phyloP scores from a whole-genome alignment of 1,140 invertebrate genomes.

The Diplogasteroides magnus region DNA sequence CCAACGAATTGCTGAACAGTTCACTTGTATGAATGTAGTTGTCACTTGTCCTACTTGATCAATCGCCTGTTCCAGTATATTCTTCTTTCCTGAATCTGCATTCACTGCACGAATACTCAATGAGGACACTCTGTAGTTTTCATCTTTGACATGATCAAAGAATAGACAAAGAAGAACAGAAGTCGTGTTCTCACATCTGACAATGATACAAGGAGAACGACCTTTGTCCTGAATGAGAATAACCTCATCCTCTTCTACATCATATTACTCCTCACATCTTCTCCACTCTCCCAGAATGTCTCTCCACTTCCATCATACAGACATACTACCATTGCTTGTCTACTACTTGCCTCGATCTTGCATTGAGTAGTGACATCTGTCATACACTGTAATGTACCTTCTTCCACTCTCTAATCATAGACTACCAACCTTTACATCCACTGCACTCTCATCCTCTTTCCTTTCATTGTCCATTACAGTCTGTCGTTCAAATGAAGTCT shows the following conservation, averaged over 20 bases:
- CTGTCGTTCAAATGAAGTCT: background rate
- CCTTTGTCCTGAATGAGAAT: constrained; percentile 59
- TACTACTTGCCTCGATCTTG: constrained; percentile 60
- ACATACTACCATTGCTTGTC: constrained; percentile 84
- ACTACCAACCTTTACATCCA: background rate
- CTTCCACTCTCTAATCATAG: no score
- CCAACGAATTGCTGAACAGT: constrained; percentile 65
- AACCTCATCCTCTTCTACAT: no score
- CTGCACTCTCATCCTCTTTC: constrained; percentile 2
- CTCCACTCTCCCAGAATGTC: constrained; percentile 98
- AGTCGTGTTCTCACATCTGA: constrained; percentile 48
- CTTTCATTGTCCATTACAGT: no score
- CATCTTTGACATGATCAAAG: constrained; percentile 48
- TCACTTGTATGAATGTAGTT: constrained; percentile 57
- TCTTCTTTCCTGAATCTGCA: constrained; percentile 7
- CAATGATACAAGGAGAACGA: constrained; percentile 75
- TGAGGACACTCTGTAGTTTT: constrained; percentile 27
- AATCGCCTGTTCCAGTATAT: background rate
- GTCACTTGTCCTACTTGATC: background rate
- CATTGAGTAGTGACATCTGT: constrained; percentile 16
- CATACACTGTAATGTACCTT: no score
- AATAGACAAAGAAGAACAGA: constrained; percentile 38
- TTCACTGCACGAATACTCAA: constrained; percentile 27
- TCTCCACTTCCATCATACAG: constrained; percentile 88
- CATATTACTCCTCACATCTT: constrained; percentile 74